Percentiles rank a stretch among this genome's conserved stretches.
These are phyloP conservation scores for Cartodere bifasciata DNA, from an alignment of 2,888 invertebrate genomes.

Conservation along the genomic window DNA sequence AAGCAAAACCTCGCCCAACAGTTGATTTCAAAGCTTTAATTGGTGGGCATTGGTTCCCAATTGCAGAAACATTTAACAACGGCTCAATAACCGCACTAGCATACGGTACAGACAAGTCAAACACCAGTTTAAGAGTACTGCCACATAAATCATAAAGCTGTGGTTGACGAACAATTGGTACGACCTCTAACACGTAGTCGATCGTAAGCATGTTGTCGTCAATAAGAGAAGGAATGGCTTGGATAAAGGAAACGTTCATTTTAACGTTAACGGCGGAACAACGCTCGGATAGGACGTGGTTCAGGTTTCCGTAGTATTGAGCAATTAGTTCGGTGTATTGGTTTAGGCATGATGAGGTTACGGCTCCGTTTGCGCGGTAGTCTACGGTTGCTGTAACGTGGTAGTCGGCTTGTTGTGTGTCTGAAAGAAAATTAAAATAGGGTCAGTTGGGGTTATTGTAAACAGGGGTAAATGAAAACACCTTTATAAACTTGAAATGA, in stretches of 20 bases:
- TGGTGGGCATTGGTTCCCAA: conserved; percentile 88
- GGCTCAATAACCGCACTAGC: conserved; percentile 85
- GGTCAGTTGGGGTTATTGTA: no score
- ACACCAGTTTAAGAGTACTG: conserved; percentile 82
- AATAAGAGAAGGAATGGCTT: conserved; percentile 62
- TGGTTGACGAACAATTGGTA: conserved; percentile 78
- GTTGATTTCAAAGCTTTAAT: conserved; percentile 73
- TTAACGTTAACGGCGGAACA: conserved; percentile 92
- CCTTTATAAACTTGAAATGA: no score
- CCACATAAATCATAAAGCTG: conserved; percentile 92
- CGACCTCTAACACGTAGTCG: conserved; percentile 78
- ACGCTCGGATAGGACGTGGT: conserved; percentile 72
- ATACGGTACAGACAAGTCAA: conserved; percentile 86
- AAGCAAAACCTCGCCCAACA: conserved; percentile 82
- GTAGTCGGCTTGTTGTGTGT: conserved; percentile 90
- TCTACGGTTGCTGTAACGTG: conserved; percentile 77
- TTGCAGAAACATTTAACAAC: conserved; percentile 74
- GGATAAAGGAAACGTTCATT: conserved; percentile 84
- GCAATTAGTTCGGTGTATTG: conserved; percentile 75
- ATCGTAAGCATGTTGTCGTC: conserved; percentile 84
- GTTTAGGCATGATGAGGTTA: conserved; percentile 68
- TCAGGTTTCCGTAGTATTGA: conserved; percentile 68
- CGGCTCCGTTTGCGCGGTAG: conserved; percentile 83
- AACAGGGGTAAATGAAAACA: no score
- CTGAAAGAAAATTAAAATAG: conserved; percentile 40